phyloP scores from a whole-genome alignment of 2,797 vertebrate species.

The Notolepis coatsorum region DNA sequence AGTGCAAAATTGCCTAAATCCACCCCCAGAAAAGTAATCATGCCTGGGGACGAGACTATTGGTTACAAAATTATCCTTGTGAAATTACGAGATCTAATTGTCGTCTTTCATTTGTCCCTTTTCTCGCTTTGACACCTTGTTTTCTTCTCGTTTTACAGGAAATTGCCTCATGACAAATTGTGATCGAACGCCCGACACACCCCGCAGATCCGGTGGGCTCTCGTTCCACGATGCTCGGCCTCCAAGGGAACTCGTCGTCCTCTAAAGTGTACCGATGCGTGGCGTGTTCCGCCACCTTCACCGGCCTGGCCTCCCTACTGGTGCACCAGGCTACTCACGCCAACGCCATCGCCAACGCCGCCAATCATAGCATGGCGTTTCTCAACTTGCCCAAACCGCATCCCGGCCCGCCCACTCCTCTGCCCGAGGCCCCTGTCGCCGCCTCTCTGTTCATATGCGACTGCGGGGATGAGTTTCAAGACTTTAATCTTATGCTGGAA shows the following conservation, averaged over 20 bases:
- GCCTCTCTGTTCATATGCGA: too few species aligned
- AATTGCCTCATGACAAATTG: slow-evolving; percentile 19
- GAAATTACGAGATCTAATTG: too few species aligned
- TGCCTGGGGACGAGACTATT: too few species aligned
- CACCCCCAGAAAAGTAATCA: too few species aligned
- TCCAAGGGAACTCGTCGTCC: slow-evolving; percentile 75
- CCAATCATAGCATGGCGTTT: too few species aligned
- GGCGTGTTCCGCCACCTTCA: slow-evolving; percentile 83
- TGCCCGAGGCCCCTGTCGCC: slow-evolving; percentile 47
- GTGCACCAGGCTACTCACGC: slow-evolving; percentile 80
- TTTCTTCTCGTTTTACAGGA: slow-evolving; percentile 54
- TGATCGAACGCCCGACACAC: slow-evolving; percentile 19
- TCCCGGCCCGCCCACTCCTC: slow-evolving; percentile 10
- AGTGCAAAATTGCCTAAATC: too few species aligned
- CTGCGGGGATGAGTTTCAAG: slow-evolving; percentile 76
- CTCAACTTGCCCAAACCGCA: slow-evolving; percentile 59
- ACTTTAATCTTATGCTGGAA: slow-evolving; percentile 70
- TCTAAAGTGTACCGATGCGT: slow-evolving; percentile 81
- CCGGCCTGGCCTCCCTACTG: slow-evolving; percentile 78
- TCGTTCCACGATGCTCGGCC: slow-evolving; percentile 79
- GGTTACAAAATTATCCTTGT: too few species aligned
- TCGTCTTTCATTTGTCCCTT: neutral
- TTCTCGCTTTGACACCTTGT: slow-evolving; percentile 12
- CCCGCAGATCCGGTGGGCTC: slow-evolving; percentile 11
- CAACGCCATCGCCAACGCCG: neutral